Evolutionary conservation across 2,888 invertebrate genomes (phyloP), one percentile per base, ranked within the genome.

Genomic region (Thereva nobilitata): DNA sequence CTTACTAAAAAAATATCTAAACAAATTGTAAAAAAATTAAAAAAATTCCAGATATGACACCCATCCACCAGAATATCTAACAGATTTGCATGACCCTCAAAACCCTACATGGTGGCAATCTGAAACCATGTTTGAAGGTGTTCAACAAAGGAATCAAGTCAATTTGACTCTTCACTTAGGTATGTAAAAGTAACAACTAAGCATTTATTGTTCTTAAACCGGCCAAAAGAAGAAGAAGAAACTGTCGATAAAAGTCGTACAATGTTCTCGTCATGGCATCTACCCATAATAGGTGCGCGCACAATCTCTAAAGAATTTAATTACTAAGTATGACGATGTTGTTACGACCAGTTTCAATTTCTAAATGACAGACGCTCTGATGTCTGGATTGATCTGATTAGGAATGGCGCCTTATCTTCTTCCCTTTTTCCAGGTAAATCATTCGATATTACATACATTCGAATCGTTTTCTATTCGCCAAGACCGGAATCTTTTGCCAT

Each of bases 81-180:
- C 97, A 3, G 98, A 99, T 80, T 86, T 92, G 75, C 93, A 97
- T 78, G 93, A 92, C 78, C 89, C 90, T 70, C 91, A 93, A 72
- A 92, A 93, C 77, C 90, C 91, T 72, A 95, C 96, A 0, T 97
- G 95, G 94, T 97, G 97, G 97, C 96, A 97, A 79, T 96, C 96
- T 0, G 96, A 97, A 79, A 98, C 99, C 3, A 97, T 99, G 95
- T 87, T 87, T 75, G 95, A 98, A 76, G 92, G 90, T 37, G 89
- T 96, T 66, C 93, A 95, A 78, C 92, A 91, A 78, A 95, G 96
- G 0, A 90, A 89, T 75, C 90, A 90, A 80, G 97, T 99, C 73
- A 97, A 97, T 81, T 84, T 99, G 70, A 97, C 96, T 0, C 83
- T 98, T 40, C 86, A 91, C 76, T 85, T 97, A 70, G 89, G 95